Conservation (phyloP, 1,140 invertebrate genomes). For the Riptortus pedestris region DNA sequence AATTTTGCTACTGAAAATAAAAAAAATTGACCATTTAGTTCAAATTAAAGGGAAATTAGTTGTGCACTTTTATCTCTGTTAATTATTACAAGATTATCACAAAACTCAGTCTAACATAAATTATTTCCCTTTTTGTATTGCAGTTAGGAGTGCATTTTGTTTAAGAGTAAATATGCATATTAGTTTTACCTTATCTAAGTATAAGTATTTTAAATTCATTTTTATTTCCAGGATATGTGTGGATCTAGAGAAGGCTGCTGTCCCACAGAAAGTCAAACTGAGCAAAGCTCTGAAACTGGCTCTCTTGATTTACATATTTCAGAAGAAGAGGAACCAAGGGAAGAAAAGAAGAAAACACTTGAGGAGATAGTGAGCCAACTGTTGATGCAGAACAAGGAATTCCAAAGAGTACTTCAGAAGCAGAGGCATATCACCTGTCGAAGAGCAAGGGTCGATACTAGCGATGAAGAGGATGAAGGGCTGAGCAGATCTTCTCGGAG, state of each 20-base stretch:
- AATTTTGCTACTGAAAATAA: too few species aligned
- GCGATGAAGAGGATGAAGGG: slow-evolving; percentile 46
- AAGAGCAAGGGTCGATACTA: slow-evolving; percentile 43
- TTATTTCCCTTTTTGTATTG: too few species aligned
- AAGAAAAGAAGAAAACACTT: slow-evolving; percentile 44
- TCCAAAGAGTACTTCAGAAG: slow-evolving; percentile 63
- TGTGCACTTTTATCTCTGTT: too few species aligned
- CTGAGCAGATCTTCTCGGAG: slow-evolving; percentile 22
- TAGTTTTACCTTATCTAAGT: too few species aligned
- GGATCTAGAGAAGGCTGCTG: slow-evolving; percentile 1
- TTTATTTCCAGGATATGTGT: background rate
- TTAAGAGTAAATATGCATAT: too few species aligned
- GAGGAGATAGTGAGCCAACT: slow-evolving; percentile 73
- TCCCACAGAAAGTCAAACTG: slow-evolving; percentile 5
- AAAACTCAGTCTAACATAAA: background rate
- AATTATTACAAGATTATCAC: background rate
- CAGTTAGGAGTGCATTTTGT: too few species aligned
- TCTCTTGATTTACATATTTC: slow-evolving; percentile 29
- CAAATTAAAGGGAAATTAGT: too few species aligned
- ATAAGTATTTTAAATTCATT: too few species aligned
- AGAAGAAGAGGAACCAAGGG: slow-evolving; percentile 36
- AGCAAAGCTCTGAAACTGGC: slow-evolving; percentile 28
- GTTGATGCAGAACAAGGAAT: slow-evolving; percentile 71
- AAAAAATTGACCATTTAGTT: too few species aligned
- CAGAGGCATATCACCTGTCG: slow-evolving; percentile 50